Evolutionary conservation across 2,113 vertebrate species (phyloP).

Genomic region (Rhinoderma darwinii): DNA sequence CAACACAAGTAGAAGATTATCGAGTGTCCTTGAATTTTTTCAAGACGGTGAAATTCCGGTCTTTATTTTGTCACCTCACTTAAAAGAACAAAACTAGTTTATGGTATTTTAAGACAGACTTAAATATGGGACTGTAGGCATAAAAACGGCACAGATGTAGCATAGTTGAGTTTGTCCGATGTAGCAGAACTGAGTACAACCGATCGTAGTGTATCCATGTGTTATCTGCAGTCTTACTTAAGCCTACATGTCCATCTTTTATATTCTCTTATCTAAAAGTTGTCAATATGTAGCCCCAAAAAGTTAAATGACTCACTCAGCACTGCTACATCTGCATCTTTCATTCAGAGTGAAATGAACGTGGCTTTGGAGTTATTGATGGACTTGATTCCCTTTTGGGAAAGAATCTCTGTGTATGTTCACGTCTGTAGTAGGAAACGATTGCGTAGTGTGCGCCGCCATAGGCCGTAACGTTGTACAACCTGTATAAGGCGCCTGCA

Average conservation of each 20-base stretch:
- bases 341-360: neutral
- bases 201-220: neutral
- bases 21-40: conserved; percentile 51
- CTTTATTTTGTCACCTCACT: conserved; percentile 59
- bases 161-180: neutral
- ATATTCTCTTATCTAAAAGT: too few species aligned
- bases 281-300: neutral
- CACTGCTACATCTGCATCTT: neutral
- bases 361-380: neutral
- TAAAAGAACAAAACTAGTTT: neutral
- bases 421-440: neutral
- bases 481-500: neutral
- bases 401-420: neutral
- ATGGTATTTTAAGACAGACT: neutral
- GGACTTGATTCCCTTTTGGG: neutral
- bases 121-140: neutral
- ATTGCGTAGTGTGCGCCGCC: too few species aligned
- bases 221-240: neutral
- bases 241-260: too few species aligned
- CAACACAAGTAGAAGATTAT: conserved; percentile 52
- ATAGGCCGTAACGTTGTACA: neutral
- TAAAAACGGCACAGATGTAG: neutral
- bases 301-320: neutral
- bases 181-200: too few species aligned
- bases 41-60: conserved; percentile 60